Conservation (phyloP, 2,113 vertebrate genomes). For the Hiodon alosoides region DNA sequence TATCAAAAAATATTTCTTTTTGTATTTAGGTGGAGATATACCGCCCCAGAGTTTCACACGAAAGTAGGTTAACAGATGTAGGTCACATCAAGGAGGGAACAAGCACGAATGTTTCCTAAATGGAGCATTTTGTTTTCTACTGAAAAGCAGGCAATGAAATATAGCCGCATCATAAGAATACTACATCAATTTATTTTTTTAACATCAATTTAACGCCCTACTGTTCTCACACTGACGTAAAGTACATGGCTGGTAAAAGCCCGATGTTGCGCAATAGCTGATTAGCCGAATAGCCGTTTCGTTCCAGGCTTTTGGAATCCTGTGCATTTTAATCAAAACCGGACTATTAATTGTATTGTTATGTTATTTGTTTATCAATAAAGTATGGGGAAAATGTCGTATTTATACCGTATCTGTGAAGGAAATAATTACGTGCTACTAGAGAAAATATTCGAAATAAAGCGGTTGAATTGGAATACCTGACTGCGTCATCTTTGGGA, state of each 20-base stretch:
- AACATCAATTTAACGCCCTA: neutral
- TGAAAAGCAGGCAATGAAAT: neutral
- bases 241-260: neutral
- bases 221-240: constrained; percentile 2
- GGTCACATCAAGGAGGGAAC: constrained; percentile 46
- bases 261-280: too few relatives aligned
- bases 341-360: too few relatives aligned
- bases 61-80: constrained; percentile 60
- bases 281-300: too few relatives aligned
- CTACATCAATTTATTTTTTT: neutral
- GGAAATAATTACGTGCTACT: too few relatives aligned
- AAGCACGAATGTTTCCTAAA: constrained; percentile 39
- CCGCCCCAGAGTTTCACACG: constrained; percentile 15
- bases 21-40: constrained; percentile 2
- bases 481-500: constrained; percentile 28
- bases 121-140: constrained; percentile 28
- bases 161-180: too few relatives aligned
- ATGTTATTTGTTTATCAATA: too few relatives aligned
- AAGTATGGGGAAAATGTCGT: too few relatives aligned
- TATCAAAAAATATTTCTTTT: neutral
- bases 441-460: too few relatives aligned
- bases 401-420: too few relatives aligned
- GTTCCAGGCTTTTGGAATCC: too few relatives aligned
- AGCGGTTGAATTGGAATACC: neutral
- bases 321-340: too few relatives aligned